phyloP scores from a whole-genome alignment of 2,113 vertebrate species.

The Chionis minor region DNA sequence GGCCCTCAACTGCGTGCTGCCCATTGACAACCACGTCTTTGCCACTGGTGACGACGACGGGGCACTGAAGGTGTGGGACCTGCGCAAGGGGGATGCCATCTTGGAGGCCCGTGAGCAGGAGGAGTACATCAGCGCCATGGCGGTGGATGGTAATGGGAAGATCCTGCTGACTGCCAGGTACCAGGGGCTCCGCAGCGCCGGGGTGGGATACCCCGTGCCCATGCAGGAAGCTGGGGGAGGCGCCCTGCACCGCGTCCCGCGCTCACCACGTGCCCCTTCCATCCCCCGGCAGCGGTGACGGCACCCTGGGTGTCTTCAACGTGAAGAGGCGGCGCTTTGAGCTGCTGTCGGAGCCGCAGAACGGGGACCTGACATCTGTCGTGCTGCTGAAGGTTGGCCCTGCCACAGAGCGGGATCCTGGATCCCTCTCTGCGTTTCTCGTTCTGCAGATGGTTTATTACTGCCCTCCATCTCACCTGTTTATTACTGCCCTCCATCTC shows the following conservation, averaged over 20 bases:
- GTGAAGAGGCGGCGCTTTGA: conserved; percentile 90
- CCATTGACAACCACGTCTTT: conserved; percentile 88
- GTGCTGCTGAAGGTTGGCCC: conserved; percentile 85
- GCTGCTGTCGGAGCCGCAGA: conserved; percentile 89
- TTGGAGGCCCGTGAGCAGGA: conserved; percentile 93
- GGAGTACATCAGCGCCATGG: conserved; percentile 92
- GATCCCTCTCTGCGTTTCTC: rapidly evolving
- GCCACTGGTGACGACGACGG: conserved; percentile 92
- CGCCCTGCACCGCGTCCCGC: rapidly evolving
- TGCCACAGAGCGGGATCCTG: rapidly evolving
- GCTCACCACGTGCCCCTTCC: rapidly evolving
- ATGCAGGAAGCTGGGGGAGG: rapidly evolving
- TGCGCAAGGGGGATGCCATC: conserved; percentile 84
- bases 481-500: too few relatives aligned
- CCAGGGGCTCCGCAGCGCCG: rapidly evolving
- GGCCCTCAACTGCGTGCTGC: conserved; percentile 86
- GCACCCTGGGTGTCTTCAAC: conserved; percentile 91
- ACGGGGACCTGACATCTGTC: conserved; percentile 88
- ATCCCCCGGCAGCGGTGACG: conserved; percentile 82
- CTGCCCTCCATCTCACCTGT: too few relatives aligned
- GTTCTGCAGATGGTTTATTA: not conserved
- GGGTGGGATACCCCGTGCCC: rapidly evolving
- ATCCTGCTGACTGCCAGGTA: conserved; percentile 91
- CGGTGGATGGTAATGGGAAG: conserved; percentile 84
- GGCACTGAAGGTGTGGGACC: conserved; percentile 90